Evolutionary conservation across 2,113 vertebrate species (phyloP).

Genomic region (Petrocephalus microphthalmus): DNA sequence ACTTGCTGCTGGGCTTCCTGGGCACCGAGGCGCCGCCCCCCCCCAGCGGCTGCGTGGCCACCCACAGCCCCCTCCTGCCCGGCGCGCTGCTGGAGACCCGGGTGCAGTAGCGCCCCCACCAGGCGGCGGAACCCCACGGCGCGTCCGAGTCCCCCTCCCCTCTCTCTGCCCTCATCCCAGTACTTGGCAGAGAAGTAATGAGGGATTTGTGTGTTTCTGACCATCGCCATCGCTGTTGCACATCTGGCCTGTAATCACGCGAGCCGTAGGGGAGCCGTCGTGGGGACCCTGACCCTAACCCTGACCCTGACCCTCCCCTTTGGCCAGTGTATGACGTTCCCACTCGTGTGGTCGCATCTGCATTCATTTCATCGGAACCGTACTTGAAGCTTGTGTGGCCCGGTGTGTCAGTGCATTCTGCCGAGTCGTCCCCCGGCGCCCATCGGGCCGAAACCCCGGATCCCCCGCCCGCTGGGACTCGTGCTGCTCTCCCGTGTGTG

Average conservation of each 20-base stretch:
- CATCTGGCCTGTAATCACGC: background rate
- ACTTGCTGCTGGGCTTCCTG: slow-evolving; percentile 72
- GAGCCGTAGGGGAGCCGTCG: background rate
- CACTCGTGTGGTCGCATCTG: background rate
- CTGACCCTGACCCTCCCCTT: background rate
- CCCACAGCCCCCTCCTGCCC: slow-evolving; percentile 44
- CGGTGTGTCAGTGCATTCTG: background rate
- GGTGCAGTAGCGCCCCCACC: slow-evolving; percentile 51
- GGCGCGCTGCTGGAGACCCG: slow-evolving; percentile 57
- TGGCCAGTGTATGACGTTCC: background rate
- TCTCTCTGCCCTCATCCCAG: background rate
- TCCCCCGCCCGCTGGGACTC: background rate
- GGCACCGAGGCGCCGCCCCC: slow-evolving; percentile 60
- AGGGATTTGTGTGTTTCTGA: background rate
- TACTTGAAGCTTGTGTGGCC: slow-evolving; percentile 10
- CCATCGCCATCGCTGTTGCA: background rate
- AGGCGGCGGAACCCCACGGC: background rate
- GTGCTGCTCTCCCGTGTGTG: background rate
- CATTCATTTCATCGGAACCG: slow-evolving; percentile 17
- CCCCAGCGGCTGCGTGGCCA: slow-evolving; percentile 43
- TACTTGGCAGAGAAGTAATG: background rate
- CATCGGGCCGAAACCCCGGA: background rate
- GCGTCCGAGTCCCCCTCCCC: background rate
- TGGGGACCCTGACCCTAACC: too few relatives aligned
- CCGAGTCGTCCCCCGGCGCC: background rate